These are phyloP conservation scores for Circaetus gallicus DNA, from an alignment of 2,113 vertebrate species.

Conservation along the genomic window DNA sequence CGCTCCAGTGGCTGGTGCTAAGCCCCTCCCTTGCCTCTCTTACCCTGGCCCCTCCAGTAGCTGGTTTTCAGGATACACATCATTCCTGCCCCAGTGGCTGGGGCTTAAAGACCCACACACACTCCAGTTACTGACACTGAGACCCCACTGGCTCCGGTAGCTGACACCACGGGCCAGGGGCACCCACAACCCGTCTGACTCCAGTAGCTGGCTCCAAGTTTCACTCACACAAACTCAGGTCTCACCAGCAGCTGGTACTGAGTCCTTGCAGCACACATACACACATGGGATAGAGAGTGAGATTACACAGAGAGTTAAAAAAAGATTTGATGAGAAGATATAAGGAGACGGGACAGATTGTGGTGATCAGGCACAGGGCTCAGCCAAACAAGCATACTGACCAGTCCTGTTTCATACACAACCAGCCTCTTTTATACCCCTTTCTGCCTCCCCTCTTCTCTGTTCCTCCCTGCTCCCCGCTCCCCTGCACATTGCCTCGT, in stretches of 20 bases:
- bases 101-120: accelerated
- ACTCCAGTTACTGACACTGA: background rate
- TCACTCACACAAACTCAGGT: background rate
- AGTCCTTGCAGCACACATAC: background rate
- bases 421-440: accelerated
- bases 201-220: too few relatives aligned
- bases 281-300: accelerated
- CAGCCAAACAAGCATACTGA: background rate
- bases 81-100: background rate
- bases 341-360: background rate
- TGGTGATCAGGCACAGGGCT: accelerated
- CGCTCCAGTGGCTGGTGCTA: accelerated
- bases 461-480: background rate
- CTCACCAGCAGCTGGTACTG: background rate
- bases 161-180: accelerated
- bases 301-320: background rate
- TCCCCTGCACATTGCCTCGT: background rate
- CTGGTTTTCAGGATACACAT: background rate
- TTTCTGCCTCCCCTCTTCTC: background rate
- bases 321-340: background rate
- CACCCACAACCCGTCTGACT: background rate
- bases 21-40: background rate
- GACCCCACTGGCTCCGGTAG: background rate
- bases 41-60: background rate
- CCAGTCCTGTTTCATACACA: background rate